Conservation (phyloP, 2,797 vertebrate genomes). For the Danio choprae region DNA sequence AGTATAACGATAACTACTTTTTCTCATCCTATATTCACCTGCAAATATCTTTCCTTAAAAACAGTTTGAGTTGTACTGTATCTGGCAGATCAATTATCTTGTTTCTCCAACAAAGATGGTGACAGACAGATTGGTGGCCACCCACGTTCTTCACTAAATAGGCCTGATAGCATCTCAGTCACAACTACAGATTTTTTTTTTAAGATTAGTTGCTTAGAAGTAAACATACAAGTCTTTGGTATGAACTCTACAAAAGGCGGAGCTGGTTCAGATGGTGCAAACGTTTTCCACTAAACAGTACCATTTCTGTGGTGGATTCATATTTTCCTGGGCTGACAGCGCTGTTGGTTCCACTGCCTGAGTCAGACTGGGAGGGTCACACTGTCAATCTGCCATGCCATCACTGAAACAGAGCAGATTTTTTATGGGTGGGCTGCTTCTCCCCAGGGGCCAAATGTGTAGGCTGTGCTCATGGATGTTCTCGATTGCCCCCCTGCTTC, state of each 20-base stretch:
- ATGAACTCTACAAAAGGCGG: neutral
- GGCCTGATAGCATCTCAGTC: conserved; percentile 28
- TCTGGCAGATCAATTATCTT: conserved; percentile 18
- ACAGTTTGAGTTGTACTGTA: conserved; percentile 11
- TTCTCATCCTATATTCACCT: no score
- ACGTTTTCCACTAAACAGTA: conserved; percentile 6
- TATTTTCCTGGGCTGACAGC: conserved; percentile 26
- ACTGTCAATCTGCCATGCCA: conserved; percentile 11
- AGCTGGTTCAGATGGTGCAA: conserved; percentile 1
- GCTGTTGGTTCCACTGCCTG: conserved; percentile 17
- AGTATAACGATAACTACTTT: no score
- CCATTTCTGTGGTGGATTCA: conserved; percentile 9
- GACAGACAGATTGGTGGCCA: conserved; percentile 39
- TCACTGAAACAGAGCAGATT: neutral
- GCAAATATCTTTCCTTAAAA: neutral
- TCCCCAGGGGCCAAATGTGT: neutral
- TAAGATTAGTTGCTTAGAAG: conserved; percentile 20
- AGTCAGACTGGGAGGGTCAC: conserved; percentile 41
- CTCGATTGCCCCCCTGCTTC: neutral
- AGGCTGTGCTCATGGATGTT: neutral
- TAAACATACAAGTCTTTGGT: neutral
- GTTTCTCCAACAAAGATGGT: neutral
- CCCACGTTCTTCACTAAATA: conserved; percentile 23
- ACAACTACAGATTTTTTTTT: conserved; percentile 10
- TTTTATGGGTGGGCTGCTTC: neutral